A percentile compares a stretch with the other conserved stretches of the same genome.
These are phyloP conservation scores for Falco naumanni DNA, from an alignment of 2,797 vertebrate genomes.

Conservation along the genomic window DNA sequence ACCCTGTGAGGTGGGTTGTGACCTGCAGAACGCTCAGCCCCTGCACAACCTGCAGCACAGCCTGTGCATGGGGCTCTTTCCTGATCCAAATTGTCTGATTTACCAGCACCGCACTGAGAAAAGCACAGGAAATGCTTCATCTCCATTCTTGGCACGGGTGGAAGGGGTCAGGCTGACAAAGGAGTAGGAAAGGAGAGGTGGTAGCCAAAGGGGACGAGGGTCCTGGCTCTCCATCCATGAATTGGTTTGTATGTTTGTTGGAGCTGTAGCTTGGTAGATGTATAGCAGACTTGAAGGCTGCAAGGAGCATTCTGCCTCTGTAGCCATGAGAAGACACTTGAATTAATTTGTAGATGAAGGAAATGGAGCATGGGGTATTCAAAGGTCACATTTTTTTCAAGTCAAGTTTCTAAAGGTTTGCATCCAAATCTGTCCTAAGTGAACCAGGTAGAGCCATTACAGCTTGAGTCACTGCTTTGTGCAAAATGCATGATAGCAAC, in stretches of 20 bases:
- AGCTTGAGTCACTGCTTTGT: not conserved
- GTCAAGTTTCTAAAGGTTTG: not conserved
- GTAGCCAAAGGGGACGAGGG: not conserved
- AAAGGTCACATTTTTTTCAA: conserved; percentile 38
- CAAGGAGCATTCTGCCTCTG: not conserved
- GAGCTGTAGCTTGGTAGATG: not conserved
- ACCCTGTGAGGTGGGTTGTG: not conserved
- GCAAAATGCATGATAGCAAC: not conserved
- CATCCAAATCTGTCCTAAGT: not conserved
- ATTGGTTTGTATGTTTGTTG: not conserved
- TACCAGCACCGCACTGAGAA: rapidly evolving
- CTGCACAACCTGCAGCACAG: not conserved
- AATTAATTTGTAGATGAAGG: conserved; percentile 45
- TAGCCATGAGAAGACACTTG: conserved; percentile 5
- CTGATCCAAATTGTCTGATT: conserved; percentile 3
- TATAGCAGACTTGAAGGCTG: not conserved
- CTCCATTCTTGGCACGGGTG: not conserved
- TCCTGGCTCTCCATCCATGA: not conserved
- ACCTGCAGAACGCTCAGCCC: not conserved
- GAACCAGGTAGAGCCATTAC: not conserved
- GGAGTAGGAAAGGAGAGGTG: not conserved
- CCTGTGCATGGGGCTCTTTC: not conserved
- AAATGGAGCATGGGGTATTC: not conserved
- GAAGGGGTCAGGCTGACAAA: not conserved
- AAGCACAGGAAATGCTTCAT: conserved; percentile 32